Conservation (phyloP, 2,113 vertebrate genomes). For the Semicossyphus pulcher region DNA sequence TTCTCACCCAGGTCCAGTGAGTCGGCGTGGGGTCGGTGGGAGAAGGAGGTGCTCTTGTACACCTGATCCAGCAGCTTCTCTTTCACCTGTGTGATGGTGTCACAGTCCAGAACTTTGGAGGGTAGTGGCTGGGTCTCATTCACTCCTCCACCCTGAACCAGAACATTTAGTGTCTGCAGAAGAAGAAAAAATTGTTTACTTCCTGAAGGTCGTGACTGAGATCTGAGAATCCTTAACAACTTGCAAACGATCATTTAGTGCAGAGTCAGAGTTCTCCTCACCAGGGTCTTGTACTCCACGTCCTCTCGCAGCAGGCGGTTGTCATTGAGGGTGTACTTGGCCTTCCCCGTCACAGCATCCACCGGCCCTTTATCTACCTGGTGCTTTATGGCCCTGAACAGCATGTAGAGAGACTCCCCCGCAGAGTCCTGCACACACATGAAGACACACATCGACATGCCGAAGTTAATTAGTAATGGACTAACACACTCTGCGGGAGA, state of each 20-base stretch:
- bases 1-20: conserved; percentile 94
- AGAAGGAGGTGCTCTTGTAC: conserved; percentile 92
- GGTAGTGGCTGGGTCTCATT: conserved; percentile 89
- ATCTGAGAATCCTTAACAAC: neutral
- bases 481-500: neutral
- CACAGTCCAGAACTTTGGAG: conserved; percentile 94
- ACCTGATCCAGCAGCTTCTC: conserved; percentile 98
- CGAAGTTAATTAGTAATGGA: neutral
- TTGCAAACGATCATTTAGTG: neutral
- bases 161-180: conserved; percentile 90
- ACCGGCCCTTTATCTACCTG: conserved; percentile 98
- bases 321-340: conserved; percentile 97
- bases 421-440: conserved; percentile 89
- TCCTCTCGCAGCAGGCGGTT: conserved; percentile 96
- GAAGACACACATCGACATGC: conserved; percentile 18
- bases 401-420: conserved; percentile 96
- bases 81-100: conserved; percentile 97
- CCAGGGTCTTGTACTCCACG: conserved; percentile 95
- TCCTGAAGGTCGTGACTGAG: neutral
- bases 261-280: conserved; percentile 70
- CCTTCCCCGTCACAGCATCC: conserved; percentile 96
- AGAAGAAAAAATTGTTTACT: neutral
- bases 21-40: conserved; percentile 91
- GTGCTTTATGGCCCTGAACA: conserved; percentile 98
- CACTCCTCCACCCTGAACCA: conserved; percentile 85